Conservation (phyloP, 2,797 vertebrate genomes). For the Cheirogaleus major region DNA sequence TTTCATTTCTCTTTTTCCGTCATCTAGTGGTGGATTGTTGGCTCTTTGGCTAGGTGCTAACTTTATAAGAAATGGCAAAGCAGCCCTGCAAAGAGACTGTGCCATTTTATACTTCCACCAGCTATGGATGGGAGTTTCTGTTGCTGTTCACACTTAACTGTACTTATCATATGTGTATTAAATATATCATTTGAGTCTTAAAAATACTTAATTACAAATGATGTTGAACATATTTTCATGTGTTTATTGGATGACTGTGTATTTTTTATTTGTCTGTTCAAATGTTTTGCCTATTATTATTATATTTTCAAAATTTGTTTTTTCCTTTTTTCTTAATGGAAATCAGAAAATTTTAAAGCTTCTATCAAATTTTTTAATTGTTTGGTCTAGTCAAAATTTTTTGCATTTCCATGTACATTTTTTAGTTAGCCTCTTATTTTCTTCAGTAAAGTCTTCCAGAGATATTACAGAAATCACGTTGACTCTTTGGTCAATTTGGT, state of each 20-base stretch:
- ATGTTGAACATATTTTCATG: background rate
- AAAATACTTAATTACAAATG: background rate
- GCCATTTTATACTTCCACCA: background rate
- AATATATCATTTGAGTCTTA: background rate
- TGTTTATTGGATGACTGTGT: background rate
- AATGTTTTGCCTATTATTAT: background rate
- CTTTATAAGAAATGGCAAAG: background rate
- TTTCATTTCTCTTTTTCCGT: background rate
- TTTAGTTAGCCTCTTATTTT: background rate
- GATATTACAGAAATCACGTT: background rate
- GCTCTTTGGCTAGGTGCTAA: background rate
- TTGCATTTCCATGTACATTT: background rate
- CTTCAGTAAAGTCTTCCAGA: background rate
- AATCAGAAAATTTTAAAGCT: background rate
- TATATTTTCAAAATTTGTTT: background rate
- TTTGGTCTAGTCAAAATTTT: background rate
- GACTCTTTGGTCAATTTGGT: background rate
- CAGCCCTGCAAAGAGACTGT: background rate
- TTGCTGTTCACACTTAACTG: background rate
- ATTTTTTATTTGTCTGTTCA: background rate
- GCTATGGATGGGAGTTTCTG: background rate
- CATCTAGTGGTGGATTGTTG: background rate
- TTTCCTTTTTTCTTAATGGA: background rate
- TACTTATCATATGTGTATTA: background rate
- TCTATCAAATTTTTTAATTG: background rate